Evolutionary conservation across 2,888 invertebrate species (phyloP).

Genomic region (Pristionchus arcanus): DNA sequence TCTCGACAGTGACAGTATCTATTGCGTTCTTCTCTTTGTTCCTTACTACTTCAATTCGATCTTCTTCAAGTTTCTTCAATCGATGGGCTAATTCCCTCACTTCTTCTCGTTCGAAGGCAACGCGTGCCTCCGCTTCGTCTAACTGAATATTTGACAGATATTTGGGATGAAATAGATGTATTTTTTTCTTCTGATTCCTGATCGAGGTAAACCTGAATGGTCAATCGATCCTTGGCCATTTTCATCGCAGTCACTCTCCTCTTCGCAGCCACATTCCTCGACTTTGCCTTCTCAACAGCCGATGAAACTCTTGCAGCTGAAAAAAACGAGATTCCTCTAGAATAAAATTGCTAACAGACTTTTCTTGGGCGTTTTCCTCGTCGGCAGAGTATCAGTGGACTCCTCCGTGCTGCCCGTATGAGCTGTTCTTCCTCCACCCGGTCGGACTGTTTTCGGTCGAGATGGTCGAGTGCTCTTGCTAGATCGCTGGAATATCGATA

Average conservation of each 20-base stretch:
- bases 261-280: slow-evolving; percentile 49
- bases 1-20: slow-evolving; percentile 30
- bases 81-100: background rate
- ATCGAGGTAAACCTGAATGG: background rate
- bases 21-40: slow-evolving; percentile 34
- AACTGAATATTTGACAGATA: background rate
- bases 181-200: background rate
- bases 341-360: background rate
- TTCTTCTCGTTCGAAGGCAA: slow-evolving; percentile 10
- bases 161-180: background rate
- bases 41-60: slow-evolving; percentile 32
- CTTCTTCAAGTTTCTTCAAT: slow-evolving; percentile 33
- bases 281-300: background rate
- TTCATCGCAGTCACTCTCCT: slow-evolving; percentile 32
- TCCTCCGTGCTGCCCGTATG: background rate
- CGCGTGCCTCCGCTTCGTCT: slow-evolving; percentile 30
- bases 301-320: background rate
- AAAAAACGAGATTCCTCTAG: background rate
- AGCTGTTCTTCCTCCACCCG: background rate
- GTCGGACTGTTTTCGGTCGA: slow-evolving; percentile 44
- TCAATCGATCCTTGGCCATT: slow-evolving; percentile 40
- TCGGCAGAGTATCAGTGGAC: background rate
- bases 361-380: slow-evolving; percentile 26
- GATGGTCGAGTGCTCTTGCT: background rate
- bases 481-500: background rate